Evolutionary conservation across 2,888 invertebrate genomes (phyloP), one percentile per base, ranked within the genome.

Genomic region (Invenusta paracnida): DNA sequence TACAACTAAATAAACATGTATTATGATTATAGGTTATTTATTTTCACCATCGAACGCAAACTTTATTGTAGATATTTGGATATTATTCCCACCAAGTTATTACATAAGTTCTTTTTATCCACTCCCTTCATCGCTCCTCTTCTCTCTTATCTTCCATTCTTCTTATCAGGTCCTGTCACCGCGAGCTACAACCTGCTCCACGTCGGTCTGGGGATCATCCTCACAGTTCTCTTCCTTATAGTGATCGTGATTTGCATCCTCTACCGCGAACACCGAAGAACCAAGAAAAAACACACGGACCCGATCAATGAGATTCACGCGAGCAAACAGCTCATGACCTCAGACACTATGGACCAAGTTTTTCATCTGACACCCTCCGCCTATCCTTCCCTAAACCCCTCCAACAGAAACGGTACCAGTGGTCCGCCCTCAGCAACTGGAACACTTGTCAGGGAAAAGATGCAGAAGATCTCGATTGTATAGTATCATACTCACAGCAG

Each of bases 101-200:
- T n/a, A n/a, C n/a, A n/a, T n/a, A n/a, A n/a, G n/a, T n/a, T n/a
- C n/a, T n/a, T n/a, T n/a, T n/a, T n/a, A n/a, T n/a, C n/a, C n/a
- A n/a, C n/a, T n/a, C n/a, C n/a, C n/a, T n/a, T n/a, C n/a, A n/a
- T n/a, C n/a, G n/a, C n/a, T n/a, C n/a, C n/a, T n/a, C n/a, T n/a
- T n/a, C n/a, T n/a, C n/a, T n/a, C n/a, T n/a, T n/a, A n/a, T n/a
- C n/a, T n/a, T n/a, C n/a, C n/a, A n/a, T n/a, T n/a, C n/a, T n/a
- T n/a, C n/a, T n/a, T n/a, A n/a, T n/a, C n/a, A 85, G 85, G 85
- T 85, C 83, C 83, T 28, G 67, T 85, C 2, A 85, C 85, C 30
- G 84, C 48, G 13, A 85, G 83, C 30, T 84, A 85, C 83, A 85
- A 85, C 29, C 83, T 85, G 0, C 82, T 85, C 5, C 85, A 85